Base-by-base conservation (phyloP, 2,797 vertebrate genomes). In the Diplodus sargus region DNA sequence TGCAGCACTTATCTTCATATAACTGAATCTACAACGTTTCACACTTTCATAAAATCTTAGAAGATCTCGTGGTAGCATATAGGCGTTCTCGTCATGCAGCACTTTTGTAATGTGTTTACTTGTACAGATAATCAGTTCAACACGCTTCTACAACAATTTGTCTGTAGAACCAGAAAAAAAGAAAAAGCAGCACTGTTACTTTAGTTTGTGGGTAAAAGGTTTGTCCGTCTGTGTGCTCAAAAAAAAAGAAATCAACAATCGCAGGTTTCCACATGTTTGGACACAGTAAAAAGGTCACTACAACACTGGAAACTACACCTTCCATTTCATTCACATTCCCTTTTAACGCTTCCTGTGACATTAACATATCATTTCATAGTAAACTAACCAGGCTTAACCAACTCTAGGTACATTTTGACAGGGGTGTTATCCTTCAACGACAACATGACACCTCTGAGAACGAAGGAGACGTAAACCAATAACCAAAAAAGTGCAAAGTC, bases 401-500 rank as follows among this genome's bases (percentile, higher is more conserved):
- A 59, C 13, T 14, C 5, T 4, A 3, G 30, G 4, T 9, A 39
- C 60, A 43, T 20, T 57, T n/a, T 15, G 12, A 71, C 43, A 51
- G n/a, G 8, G 2, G 12, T 42, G 8, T 56, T n/a, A 42, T 54
- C 10, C 42, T 59, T 48, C 1, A 6, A 60, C 23, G 43, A 57
- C 20, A 53, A 23, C 61, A 48, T 15, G 49, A 53, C 25, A 22
- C 25, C 4, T 52, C 25, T 81, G 34, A 25, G 23, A 61, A 43
- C 12, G 30, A 72, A 51, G 25, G 71, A 23, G 49, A 23, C 18
- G 76, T 82, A 18, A 84, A 86, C 81, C 56, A 82, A 63, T 75
- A 82, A 87, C 57, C 22, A n/a, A n/a, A 1, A 1, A 52, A 63
- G 66, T 56, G 61, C 47, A 81, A 77, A 86, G 68, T 84, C 64